phyloP scores from a whole-genome alignment of 2,888 invertebrate genomes.

The Dichetophora obliterata region DNA sequence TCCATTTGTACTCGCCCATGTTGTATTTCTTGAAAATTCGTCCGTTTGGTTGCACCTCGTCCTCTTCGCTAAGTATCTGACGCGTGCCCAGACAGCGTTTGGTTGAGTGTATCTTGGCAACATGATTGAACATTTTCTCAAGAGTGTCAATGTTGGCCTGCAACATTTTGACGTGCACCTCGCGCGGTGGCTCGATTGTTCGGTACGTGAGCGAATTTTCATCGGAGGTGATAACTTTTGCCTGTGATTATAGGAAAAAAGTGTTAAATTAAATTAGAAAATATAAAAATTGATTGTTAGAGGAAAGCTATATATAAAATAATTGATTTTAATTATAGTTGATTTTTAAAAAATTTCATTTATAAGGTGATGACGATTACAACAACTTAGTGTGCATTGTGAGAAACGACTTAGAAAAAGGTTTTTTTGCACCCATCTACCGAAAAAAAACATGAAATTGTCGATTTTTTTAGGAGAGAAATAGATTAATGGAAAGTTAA shows the following conservation, averaged over 20 bases:
- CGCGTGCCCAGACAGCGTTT: conserved; percentile 90
- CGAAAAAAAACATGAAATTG: too few species aligned
- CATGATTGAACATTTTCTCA: conserved; percentile 86
- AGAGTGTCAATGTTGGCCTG: conserved; percentile 84
- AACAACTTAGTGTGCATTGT: neutral
- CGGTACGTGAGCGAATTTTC: conserved; percentile 80
- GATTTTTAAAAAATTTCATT: neutral
- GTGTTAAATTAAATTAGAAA: neutral
- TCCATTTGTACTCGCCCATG: conserved; percentile 95
- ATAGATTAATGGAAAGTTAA: too few species aligned
- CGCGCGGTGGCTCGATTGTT: conserved; percentile 78
- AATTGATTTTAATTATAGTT: too few species aligned
- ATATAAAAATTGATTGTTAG: neutral
- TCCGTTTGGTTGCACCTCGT: conserved; percentile 94
- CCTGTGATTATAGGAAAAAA: conserved; percentile 70
- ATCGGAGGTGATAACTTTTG: conserved; percentile 77
- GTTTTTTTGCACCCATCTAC: neutral
- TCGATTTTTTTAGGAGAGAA: neutral
- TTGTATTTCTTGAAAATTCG: conserved; percentile 96
- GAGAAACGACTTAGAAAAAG: neutral
- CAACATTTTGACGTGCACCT: conserved; percentile 80
- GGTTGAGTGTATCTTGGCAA: conserved; percentile 79
- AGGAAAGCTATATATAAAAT: too few species aligned
- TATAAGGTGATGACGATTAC: neutral
- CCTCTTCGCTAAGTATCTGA: conserved; percentile 91